Evolutionary conservation across 2,888 invertebrate species (phyloP).

Genomic region (Arenicola marina): DNA sequence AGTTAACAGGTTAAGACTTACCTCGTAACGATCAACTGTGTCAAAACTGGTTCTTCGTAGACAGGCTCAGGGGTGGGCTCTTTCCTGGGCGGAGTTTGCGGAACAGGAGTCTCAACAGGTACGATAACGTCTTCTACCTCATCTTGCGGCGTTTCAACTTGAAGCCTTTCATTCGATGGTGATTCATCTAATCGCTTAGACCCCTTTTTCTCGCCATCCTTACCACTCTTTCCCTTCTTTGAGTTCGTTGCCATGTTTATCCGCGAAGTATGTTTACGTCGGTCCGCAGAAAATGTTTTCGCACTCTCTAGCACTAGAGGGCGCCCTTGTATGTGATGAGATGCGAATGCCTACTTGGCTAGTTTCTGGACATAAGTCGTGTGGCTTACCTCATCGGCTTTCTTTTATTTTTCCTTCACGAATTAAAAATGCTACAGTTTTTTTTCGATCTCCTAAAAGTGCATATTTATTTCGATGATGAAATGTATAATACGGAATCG

Average conservation of each 20-base stretch:
- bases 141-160: constrained; percentile 35
- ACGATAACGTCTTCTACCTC: constrained; percentile 12
- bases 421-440: too few species aligned
- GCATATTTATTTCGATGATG: too few species aligned
- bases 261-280: constrained; percentile 1
- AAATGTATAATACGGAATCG: too few species aligned
- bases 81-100: constrained; percentile 38
- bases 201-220: constrained; percentile 21
- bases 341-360: not conserved
- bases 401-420: not conserved
- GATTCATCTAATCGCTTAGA: constrained; percentile 38
- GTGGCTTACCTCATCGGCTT: not conserved
- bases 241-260: constrained; percentile 30
- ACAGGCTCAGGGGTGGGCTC: constrained; percentile 48
- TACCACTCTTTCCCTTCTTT: constrained; percentile 15
- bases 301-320: not conserved
- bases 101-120: constrained; percentile 24
- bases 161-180: constrained; percentile 36
- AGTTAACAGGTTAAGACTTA: constrained; percentile 18
- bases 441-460: too few species aligned
- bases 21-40: constrained; percentile 55
- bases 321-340: too few species aligned
- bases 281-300: not conserved
- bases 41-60: constrained; percentile 56
- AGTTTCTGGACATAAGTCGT: not conserved